Evolutionary conservation across 2,888 invertebrate species (phyloP), one percentile per base, ranked within the genome.

Genomic region (Galerucella nymphaeae): DNA sequence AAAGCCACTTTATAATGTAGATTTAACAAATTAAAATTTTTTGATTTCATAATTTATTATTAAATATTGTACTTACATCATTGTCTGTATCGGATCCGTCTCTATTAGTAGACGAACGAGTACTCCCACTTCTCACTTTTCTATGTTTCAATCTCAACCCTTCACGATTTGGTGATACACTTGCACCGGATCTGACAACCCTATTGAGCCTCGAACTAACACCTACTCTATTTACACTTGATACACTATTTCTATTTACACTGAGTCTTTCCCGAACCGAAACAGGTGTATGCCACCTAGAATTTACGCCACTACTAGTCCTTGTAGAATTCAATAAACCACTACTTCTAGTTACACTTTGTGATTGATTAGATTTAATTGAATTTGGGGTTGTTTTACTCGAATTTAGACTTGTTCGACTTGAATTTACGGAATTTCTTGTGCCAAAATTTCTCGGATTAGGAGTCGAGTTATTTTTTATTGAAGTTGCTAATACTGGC

Each of bases 11-110:
- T n/a, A n/a, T n/a, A n/a, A n/a, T n/a, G n/a, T n/a, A n/a, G n/a
- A n/a, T n/a, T n/a, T n/a, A n/a, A n/a, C n/a, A n/a, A n/a, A n/a
- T n/a, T n/a, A n/a, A n/a, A n/a, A n/a, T n/a, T n/a, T n/a, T n/a
- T n/a, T n/a, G n/a, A n/a, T n/a, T n/a, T n/a, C n/a, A n/a, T n/a
- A n/a, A n/a, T n/a, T n/a, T n/a, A n/a, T n/a, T n/a, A n/a, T 55
- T 67, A 18, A 45, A 70, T 42, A 55, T 64, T 41, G 63, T 16
- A 73, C 75, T 76, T 77, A 89, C 88, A 45, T 87, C 87, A 20
- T 63, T 48, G 18, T 69, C 70, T 3, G 64, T 42, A 23, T 63
- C 70, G 30, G 70, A 63, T 20, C 63, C 63, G 10, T 85, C 84
- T 70, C 68, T 89, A 30, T 23, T n/a, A n/a, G 1, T 9, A 16